Percentiles rank a stretch among this genome's conserved stretches.
Conservation (phyloP, 2,113 vertebrate species). For the Istiophorus platypterus region DNA sequence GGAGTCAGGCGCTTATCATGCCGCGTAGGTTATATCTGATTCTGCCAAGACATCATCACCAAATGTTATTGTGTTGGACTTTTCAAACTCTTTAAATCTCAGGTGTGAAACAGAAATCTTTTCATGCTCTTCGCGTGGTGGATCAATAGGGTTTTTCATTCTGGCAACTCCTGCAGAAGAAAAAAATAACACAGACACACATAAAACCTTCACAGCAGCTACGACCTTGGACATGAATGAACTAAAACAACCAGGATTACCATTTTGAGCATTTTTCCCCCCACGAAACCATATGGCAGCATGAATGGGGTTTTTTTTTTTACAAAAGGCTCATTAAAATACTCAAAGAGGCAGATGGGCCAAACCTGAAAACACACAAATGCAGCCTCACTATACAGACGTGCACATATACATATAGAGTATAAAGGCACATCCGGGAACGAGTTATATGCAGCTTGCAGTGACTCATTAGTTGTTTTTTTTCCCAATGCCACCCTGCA, state of each 20-base stretch:
- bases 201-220: neutral
- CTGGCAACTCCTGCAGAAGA: no score
- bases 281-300: neutral
- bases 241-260: neutral
- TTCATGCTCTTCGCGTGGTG: no score
- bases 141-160: neutral
- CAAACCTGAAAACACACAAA: conserved; percentile 25
- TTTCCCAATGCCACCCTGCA: neutral
- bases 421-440: neutral
- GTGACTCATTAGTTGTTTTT: conserved; percentile 24
- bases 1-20: neutral
- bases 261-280: neutral
- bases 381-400: neutral
- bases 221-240: neutral
- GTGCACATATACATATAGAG: neutral
- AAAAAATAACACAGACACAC: no score
- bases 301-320: neutral
- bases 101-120: no score
- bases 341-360: neutral
- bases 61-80: neutral
- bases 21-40: neutral
- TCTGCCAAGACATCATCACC: neutral
- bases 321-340: neutral
- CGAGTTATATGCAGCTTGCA: neutral
- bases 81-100: no score